Evolutionary conservation across 2,888 invertebrate species (phyloP).

Genomic region (Pachymerium ferrugineum): DNA sequence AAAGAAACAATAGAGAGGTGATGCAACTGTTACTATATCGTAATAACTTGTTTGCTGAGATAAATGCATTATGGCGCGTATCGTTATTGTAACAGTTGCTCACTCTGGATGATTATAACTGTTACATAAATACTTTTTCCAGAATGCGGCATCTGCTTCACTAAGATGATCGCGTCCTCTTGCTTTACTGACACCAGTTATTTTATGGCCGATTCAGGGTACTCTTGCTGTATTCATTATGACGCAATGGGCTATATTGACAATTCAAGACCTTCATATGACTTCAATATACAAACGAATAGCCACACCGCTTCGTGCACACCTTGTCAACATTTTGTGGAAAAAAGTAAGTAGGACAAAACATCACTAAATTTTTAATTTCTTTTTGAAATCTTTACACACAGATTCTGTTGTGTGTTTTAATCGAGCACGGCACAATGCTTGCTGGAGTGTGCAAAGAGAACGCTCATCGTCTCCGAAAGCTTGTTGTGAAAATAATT

Average conservation of each 20-base stretch:
- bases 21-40: too few species aligned
- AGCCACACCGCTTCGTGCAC: background rate
- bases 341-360: background rate
- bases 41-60: too few species aligned
- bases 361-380: too few species aligned
- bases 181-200: background rate
- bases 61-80: too few species aligned
- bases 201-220: background rate
- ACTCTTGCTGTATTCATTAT: background rate
- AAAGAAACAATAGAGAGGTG: too few species aligned
- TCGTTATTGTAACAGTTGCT: too few species aligned
- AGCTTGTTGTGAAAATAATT: constrained; percentile 1
- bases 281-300: background rate
- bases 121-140: too few species aligned
- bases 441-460: background rate
- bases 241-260: background rate
- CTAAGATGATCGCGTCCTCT: background rate
- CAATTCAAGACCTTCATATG: background rate
- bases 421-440: background rate
- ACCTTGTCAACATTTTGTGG: background rate
- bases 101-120: too few species aligned
- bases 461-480: background rate
- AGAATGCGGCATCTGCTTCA: background rate
- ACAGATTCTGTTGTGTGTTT: background rate
- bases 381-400: too few species aligned